phyloP scores from a whole-genome alignment of 1,140 invertebrate species.

The Lasioglossum albipes region DNA sequence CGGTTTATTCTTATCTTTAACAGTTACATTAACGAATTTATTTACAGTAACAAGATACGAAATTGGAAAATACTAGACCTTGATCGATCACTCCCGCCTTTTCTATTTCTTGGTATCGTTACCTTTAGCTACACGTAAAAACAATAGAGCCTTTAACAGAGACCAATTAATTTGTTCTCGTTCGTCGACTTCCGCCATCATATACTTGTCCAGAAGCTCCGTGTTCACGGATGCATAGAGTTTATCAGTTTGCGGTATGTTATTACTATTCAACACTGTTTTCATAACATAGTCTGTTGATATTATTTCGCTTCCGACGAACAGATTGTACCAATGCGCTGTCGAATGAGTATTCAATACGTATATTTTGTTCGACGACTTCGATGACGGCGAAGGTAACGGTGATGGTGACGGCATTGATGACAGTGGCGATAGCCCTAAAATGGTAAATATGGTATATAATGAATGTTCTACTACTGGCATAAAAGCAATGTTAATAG shows the following conservation, averaged over 20 bases:
- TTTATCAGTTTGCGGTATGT: neutral
- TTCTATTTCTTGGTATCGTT: neutral
- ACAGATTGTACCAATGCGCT: neutral
- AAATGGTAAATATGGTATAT: neutral
- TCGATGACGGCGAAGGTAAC: too few relatives aligned
- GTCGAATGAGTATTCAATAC: neutral
- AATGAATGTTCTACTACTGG: neutral
- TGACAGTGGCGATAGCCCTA: neutral
- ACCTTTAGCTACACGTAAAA: neutral
- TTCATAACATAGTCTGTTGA: constrained; percentile 1
- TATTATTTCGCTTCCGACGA: constrained; percentile 8
- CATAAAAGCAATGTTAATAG: neutral
- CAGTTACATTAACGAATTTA: neutral
- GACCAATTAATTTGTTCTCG: constrained; percentile 43
- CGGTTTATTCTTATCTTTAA: neutral
- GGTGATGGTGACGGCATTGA: too few relatives aligned
- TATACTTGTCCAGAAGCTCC: constrained; percentile 18
- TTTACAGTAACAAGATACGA: too few relatives aligned
- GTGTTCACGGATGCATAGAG: neutral
- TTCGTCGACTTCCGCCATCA: rapidly evolving
- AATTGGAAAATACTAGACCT: too few relatives aligned
- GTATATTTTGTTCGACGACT: neutral
- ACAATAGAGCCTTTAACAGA: constrained; percentile 43
- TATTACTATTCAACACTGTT: neutral
- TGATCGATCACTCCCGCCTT: too few relatives aligned